Evolutionary conservation across 2,888 invertebrate species (phyloP), one percentile per base, ranked within the genome.

Genomic region (Calameuta idolon): DNA sequence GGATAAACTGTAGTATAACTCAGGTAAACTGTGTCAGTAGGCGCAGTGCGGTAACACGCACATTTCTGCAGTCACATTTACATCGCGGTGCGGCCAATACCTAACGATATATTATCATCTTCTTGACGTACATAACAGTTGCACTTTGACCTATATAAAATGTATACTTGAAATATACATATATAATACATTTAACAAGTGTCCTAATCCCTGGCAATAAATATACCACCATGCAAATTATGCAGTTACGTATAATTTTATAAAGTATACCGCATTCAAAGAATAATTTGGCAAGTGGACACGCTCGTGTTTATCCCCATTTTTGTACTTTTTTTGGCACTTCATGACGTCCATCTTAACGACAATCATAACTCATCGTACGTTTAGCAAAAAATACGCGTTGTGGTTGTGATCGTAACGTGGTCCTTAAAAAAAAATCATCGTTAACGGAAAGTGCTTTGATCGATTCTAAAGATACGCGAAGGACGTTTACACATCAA

Each of bases 31-130:
- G 82, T 82, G 82, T 82, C 82, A 79, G 83, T 82, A 84, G 83
- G 82, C 85, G 85, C 85, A 85, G 82, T 85, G 85, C 85, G 84
- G 85, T 84, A 84, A 81, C 85, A 84, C 84, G 84, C 84, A 84
- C 82, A 79, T 83, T 84, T 83, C 84, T 81, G 76, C 74, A 78
- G 77, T 75, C 73, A 69, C 75, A 74, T 76, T 79, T 76, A 34
- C 31, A 71, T 71, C 71, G 71, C 71, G 31, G 31, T 31, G 71
- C 34, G 71, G 31, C 71, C 71, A 55, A 55, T 55, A 55, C 55
- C 55, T 9, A 55, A 23, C 55, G 55, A 55, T 55, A 23, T 55
- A 55, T 55, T 55, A 55, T 55, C 23, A 15, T 55, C 55, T 55
- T 55, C 55, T 55, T 55, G 55, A 55, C 55, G 55, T 55, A 55